Percentiles rank a stretch among this genome's conserved stretches.
phyloP scores from a whole-genome alignment of 2,888 invertebrate species.

The Noctuana brunneofusca region DNA sequence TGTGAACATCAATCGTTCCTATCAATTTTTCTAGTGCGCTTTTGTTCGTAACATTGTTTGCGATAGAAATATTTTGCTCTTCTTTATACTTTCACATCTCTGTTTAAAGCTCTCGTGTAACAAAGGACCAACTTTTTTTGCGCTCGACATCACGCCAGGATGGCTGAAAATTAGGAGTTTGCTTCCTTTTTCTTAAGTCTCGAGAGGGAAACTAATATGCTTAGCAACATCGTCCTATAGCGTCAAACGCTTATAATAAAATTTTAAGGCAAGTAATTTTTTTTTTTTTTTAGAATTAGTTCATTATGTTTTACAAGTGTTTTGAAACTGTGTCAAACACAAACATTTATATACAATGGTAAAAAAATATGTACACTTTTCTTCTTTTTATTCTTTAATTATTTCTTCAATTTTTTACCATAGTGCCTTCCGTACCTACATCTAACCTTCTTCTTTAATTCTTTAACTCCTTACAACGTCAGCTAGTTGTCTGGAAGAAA shows the following conservation, averaged over 20 bases:
- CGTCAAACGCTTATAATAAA: background rate
- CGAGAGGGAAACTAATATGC: background rate
- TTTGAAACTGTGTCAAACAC: too few relatives aligned
- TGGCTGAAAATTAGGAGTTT: slow-evolving; percentile 13
- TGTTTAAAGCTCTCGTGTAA: slow-evolving; percentile 22
- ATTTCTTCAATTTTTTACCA: too few relatives aligned
- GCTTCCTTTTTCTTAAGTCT: slow-evolving; percentile 3
- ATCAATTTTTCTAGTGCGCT: slow-evolving; percentile 28
- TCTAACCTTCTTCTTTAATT: too few relatives aligned
- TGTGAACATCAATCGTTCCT: slow-evolving; percentile 35
- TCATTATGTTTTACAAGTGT: too few relatives aligned
- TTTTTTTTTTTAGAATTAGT: too few relatives aligned
- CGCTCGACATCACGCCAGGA: slow-evolving; percentile 1
- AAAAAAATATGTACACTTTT: too few relatives aligned
- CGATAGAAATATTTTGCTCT: slow-evolving; percentile 18
- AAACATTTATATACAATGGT: too few relatives aligned
- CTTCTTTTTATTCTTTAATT: too few relatives aligned
- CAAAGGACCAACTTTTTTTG: slow-evolving; percentile 22
- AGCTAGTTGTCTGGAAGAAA: too few relatives aligned
- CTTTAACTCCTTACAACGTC: too few relatives aligned
- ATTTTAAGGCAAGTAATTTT: background rate
- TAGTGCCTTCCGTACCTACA: too few relatives aligned
- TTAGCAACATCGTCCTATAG: background rate
- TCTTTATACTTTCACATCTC: slow-evolving; percentile 24
- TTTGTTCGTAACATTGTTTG: slow-evolving; percentile 36